Evolutionary conservation across 1,140 invertebrate genomes (phyloP).

Genomic region (Zophobas morio): DNA sequence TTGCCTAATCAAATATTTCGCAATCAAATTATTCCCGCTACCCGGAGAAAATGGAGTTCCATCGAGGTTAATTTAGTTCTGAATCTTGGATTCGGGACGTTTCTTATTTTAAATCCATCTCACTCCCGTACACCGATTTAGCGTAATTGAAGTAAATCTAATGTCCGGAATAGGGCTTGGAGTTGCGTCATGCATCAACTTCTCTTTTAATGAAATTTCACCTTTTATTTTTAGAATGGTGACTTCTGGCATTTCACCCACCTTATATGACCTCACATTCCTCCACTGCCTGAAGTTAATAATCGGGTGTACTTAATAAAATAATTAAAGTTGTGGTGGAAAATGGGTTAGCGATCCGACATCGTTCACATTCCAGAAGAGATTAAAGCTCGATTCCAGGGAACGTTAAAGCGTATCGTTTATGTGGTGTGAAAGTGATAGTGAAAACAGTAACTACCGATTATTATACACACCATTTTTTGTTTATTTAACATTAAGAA

Average conservation of each 20-base stretch:
- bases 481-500: no score
- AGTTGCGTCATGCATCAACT: slow-evolving; percentile 17
- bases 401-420: no score
- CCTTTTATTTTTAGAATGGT: slow-evolving; percentile 21
- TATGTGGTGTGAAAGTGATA: no score
- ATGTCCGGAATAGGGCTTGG: background rate
- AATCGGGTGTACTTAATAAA: background rate
- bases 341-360: background rate
- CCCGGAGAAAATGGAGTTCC: no score
- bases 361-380: no score
- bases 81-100: background rate
- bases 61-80: background rate
- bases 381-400: no score
- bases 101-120: background rate
- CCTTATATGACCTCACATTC: slow-evolving; percentile 1
- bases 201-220: slow-evolving; percentile 16
- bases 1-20: no score
- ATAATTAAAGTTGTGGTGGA: background rate
- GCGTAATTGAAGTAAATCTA: slow-evolving; percentile 3
- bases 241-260: slow-evolving; percentile 22
- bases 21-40: no score
- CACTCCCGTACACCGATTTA: background rate
- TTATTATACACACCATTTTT: no score
- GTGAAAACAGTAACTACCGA: no score
- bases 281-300: background rate